Conservation (phyloP, 2,113 vertebrate species). For the Pungitius pungitius region DNA sequence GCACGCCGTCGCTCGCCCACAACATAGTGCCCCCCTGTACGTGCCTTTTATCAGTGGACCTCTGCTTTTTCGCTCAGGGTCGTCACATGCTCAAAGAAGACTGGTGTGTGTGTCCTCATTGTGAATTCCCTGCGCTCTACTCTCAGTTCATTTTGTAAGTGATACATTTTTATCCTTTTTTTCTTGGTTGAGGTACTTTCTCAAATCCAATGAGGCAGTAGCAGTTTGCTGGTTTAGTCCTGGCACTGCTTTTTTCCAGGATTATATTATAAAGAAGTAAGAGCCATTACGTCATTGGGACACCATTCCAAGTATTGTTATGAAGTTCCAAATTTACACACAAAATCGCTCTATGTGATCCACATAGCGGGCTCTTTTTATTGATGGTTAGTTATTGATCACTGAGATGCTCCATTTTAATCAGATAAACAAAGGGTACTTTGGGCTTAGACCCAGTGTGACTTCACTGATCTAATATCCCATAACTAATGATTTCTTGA, state of each 20-base stretch:
- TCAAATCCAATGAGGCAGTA: neutral
- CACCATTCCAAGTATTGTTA: neutral
- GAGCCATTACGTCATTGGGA: neutral
- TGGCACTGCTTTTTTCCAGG: neutral
- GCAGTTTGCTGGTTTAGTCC: neutral
- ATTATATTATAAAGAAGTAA: neutral
- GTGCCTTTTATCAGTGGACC: neutral
- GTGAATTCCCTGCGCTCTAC: slow-evolving; percentile 91
- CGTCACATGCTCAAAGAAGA: slow-evolving; percentile 93
- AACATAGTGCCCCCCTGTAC: neutral
- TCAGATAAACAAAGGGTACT: neutral
- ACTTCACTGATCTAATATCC: neutral
- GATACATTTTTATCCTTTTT: neutral
- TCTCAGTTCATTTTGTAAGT: slow-evolving; percentile 90
- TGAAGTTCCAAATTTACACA: neutral
- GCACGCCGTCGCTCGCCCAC: neutral
- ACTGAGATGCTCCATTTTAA: too few relatives aligned
- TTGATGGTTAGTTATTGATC: too few relatives aligned
- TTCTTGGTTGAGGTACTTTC: neutral
- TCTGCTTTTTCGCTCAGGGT: slow-evolving; percentile 78
- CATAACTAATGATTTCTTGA: neutral
- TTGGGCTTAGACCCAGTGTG: neutral
- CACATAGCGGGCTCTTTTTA: too few relatives aligned
- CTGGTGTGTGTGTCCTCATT: slow-evolving; percentile 93
- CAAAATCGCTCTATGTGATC: neutral